Evolutionary conservation across 2,888 invertebrate species (phyloP).

Genomic region (Lamproptera curius): DNA sequence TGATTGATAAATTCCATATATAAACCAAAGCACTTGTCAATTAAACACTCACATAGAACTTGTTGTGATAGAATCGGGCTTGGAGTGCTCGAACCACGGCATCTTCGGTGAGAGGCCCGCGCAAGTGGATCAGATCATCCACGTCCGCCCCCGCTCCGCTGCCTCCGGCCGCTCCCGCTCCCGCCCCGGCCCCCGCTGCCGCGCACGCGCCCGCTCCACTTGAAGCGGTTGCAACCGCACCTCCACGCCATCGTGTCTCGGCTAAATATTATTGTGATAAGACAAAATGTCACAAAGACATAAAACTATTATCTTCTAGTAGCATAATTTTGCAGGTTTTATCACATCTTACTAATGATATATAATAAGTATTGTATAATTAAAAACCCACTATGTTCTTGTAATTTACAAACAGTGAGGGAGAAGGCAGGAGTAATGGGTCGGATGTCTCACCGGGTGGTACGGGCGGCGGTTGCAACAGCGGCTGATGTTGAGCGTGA

Average conservation of each 20-base stretch:
- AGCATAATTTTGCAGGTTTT: neutral
- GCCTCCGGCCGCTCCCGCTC: constrained; percentile 30
- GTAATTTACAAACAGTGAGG: too few relatives aligned
- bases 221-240: constrained; percentile 21
- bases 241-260: constrained; percentile 48
- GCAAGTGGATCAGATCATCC: constrained; percentile 94
- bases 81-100: constrained; percentile 95
- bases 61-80: constrained; percentile 90
- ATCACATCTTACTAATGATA: too few relatives aligned
- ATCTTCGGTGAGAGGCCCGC: constrained; percentile 95
- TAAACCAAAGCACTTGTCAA: too few relatives aligned
- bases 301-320: too few relatives aligned
- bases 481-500: constrained; percentile 42
- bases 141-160: constrained; percentile 72
- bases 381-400: too few relatives aligned
- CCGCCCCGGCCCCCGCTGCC: constrained; percentile 33
- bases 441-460: constrained; percentile 42
- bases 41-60: constrained; percentile 95
- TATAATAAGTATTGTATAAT: too few relatives aligned
- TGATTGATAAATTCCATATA: too few relatives aligned
- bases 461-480: constrained; percentile 55
- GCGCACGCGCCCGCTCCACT: constrained; percentile 24
- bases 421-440: neutral
- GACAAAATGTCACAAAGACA: too few relatives aligned
- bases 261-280: too few relatives aligned